A percentile compares a stretch with the other conserved stretches of the same genome.
phyloP scores from a whole-genome alignment of 2,888 invertebrate species.

The Octonoba sinensis region DNA sequence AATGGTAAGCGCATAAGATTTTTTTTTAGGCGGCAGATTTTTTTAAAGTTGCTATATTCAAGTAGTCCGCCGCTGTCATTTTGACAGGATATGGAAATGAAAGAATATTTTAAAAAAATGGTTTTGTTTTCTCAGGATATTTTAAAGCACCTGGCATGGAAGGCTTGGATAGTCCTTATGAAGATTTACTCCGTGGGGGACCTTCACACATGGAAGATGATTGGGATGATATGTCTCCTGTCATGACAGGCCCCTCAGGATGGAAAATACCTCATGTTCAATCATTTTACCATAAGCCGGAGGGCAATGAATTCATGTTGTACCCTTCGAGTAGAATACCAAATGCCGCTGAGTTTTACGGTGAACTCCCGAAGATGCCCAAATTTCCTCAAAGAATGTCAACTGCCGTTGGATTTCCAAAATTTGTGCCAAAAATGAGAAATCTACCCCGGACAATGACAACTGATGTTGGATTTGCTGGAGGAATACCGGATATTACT shows the following conservation, averaged over 20 bases:
- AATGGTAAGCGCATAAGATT: conserved; percentile 28
- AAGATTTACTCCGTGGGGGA: conserved; percentile 44
- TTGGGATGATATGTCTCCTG: conserved; percentile 5
- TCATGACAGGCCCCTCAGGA: conserved; percentile 7
- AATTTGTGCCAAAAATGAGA: background rate
- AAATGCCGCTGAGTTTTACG: too few relatives aligned
- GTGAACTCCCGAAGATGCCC: background rate
- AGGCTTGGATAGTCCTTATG: conserved; percentile 35
- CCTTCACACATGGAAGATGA: background rate
- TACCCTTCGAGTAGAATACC: background rate
- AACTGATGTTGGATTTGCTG: conserved; percentile 4
- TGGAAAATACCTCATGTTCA: conserved; percentile 38
- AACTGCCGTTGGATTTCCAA: background rate
- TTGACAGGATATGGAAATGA: too few relatives aligned
- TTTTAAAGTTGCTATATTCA: too few relatives aligned
- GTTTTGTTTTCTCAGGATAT: conserved; percentile 22
- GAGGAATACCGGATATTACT: background rate
- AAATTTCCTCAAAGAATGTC: background rate
- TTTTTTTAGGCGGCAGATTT: background rate
- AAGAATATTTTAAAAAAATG: background rate
- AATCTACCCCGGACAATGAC: background rate
- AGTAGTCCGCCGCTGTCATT: too few relatives aligned
- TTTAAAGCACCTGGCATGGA: conserved; percentile 55
- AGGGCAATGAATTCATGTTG: background rate
- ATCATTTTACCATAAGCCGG: conserved; percentile 48